Evolutionary conservation across 2,888 invertebrate species (phyloP), one percentile per base, ranked within the genome.

Genomic region (Parnassius glacialis): DNA sequence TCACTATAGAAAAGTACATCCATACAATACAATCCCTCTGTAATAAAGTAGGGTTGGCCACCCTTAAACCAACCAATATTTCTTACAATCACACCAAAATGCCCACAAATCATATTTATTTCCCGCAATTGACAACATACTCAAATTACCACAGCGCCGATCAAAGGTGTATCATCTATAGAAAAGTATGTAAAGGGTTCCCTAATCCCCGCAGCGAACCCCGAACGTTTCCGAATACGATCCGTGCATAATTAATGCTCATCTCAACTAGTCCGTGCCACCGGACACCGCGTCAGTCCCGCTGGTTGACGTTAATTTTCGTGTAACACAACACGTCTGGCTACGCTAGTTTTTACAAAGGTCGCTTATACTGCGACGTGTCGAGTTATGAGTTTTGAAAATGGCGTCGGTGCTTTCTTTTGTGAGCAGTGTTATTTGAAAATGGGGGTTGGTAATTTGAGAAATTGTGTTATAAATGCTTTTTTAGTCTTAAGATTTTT

Each of bases 301-400:
- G 74, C 71, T 78, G 74, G 74, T 68, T 79, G 81, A 81, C 83
- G 86, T 83, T 84, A 78, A 83, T 84, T 87, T 87, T 85, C 78
- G 82, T 80, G 87, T 73, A 87, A 89, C 78, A 68, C 65, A 83
- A 88, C 71, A 73, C 80, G 82, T 83, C 84, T 85, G 83, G 74
- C 74, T 74, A 66, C 72, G 74, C 66, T 67, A 66, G 59, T 66
- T 64, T 63, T 66, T 67, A 68, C 58, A 61, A 41, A 56, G 56
- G 13, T 44, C 51, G 51, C 34, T 44, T 42, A 48, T 43, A 53
- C 34, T 59, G 5, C 2, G 3, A 53, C 59, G 52, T 44, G 58
- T 57, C 57, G 52, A 44, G 16, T 51, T 52, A 51, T 51, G 52
- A 52, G 43, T 13, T 34, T 59, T 10, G 53, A 53, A 41, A 59